These are phyloP conservation scores for Coelogynopora nodosa DNA, from an alignment of 2,888 invertebrate species.

Conservation along the genomic window DNA sequence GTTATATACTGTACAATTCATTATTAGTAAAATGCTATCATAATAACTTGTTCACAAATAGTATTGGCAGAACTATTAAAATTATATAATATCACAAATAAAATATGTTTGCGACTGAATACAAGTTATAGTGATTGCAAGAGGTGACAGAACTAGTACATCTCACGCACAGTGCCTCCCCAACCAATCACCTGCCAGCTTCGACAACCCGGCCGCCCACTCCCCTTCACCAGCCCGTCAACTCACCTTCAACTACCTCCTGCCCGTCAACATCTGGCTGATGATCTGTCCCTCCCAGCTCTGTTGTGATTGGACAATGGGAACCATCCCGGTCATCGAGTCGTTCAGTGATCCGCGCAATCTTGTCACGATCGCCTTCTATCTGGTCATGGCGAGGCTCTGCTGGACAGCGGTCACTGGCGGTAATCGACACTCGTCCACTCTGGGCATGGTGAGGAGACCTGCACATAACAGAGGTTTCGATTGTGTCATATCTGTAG, in stretches of 20 bases:
- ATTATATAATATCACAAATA: too few species aligned
- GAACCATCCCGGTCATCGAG: constrained; percentile 79
- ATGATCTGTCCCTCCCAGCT: constrained; percentile 80
- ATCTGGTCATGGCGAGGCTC: constrained; percentile 62
- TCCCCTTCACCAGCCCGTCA: constrained; percentile 78
- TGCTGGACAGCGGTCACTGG: neutral
- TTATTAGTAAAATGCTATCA: too few species aligned
- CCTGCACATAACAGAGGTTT: too few species aligned
- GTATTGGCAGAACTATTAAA: too few species aligned
- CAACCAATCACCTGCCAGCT: too few species aligned
- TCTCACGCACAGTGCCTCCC: too few species aligned
- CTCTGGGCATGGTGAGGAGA: neutral
- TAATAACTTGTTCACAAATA: too few species aligned
- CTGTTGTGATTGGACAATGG: constrained; percentile 99
- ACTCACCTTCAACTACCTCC: constrained; percentile 84
- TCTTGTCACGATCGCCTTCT: constrained; percentile 72
- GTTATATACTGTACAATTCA: too few species aligned
- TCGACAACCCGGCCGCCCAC: constrained; percentile 88
- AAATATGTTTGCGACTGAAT: too few species aligned
- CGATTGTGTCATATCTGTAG: too few species aligned
- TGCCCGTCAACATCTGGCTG: constrained; percentile 83
- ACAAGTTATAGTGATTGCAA: too few species aligned
- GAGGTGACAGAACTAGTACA: too few species aligned
- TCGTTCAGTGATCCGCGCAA: constrained; percentile 77
- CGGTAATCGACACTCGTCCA: neutral